Evolutionary conservation across 2,888 invertebrate genomes (phyloP), one percentile per base, ranked within the genome.

Genomic region (Brenthis hecate): DNA sequence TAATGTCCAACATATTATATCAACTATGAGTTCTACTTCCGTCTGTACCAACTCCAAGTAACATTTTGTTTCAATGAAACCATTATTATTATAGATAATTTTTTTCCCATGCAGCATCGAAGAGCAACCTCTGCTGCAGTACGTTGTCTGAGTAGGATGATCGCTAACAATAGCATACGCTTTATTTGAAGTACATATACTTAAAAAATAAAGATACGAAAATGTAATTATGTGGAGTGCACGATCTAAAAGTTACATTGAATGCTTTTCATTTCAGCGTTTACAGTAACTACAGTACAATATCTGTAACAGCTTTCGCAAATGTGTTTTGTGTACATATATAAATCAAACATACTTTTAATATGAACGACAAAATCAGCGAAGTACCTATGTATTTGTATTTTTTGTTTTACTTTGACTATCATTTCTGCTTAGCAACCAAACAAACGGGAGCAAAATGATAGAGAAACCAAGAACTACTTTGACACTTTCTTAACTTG

Each of bases 171-270:
- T 51, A n/a, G 5, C 13, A 51, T 51, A 19, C 14, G 43, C 51
- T 62, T 51, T 62, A 19, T 62, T 62, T 56, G 32, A 23, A 50
- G 23, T 19, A 13, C 1, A 13, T 28, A 47, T 64, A 51, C 43
- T 23, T 64, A 47, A 14, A 32, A 16, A 14, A 47, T 16, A 58
- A 28, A 54, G n/a, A 28, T 66, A 60, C 32, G 23, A 28, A 65
- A 58, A 53, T 54, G 58, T 54, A 60, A 60, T 66, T 54, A 66
- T 60, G 19, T 60, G 60, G 60, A 66, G 60, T 66, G 66, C 60
- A 54, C 53, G 32, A 53, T 53, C 6, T 19, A 62, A 51, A 36
- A 13, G 36, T 62, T 53, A 36, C 13, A 62, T 53, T 32, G 8
- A 36, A 36, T 53, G 36, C 14, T 16, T 51, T n/a, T 16, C 16